Evolutionary conservation across 2,797 vertebrate species (phyloP), one percentile per base, ranked within the genome.

Genomic region (Percopsis omiscomaycus): DNA sequence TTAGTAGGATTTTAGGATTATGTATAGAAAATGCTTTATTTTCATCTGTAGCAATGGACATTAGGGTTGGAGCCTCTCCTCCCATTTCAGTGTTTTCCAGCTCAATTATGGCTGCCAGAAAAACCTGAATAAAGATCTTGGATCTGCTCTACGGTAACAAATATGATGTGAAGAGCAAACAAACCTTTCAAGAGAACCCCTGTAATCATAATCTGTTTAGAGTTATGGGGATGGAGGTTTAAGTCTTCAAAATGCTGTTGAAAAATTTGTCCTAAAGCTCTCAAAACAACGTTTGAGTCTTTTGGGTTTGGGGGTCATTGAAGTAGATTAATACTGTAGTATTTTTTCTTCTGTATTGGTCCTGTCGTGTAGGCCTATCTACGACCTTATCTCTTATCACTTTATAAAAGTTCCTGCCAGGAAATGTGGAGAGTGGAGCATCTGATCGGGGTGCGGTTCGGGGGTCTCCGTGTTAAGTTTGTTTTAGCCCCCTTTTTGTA

Each of bases 401-500:
- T 85, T 87, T 79, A 88, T 90, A 89, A 89, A 89, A 88, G 86
- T 80, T 86, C 85, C 82, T 75, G 68, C 55, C 64, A 73, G 74
- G 76, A 69, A 79, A 65, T 71, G 55, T 68, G 64, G 74, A 72
- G 79, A 53, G 69, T 64, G 47, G 65, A 69, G 69, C 44, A 46
- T 76, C 15, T 65, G 69, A 79, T 71, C 55, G 56, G 49, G 63
- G 72, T 59, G 74, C 68, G 62, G 74, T 53, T n/a, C 15, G 64
- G 64, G 64, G 69, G 71, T 77, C 75, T 80, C 71, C 42, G 37
- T 81, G 84, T 80, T 87, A 67, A 81, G 87, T 90, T 91, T 86
- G 86, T 87, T 90, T 90, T 88, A 89, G 81, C 76, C 84, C 79
- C 75, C 83, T 81, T 82, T 89, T 89, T 88, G 80, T 69, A 85